Conservation (phyloP, 2,797 vertebrate species). For the Macropodus opercularis region DNA sequence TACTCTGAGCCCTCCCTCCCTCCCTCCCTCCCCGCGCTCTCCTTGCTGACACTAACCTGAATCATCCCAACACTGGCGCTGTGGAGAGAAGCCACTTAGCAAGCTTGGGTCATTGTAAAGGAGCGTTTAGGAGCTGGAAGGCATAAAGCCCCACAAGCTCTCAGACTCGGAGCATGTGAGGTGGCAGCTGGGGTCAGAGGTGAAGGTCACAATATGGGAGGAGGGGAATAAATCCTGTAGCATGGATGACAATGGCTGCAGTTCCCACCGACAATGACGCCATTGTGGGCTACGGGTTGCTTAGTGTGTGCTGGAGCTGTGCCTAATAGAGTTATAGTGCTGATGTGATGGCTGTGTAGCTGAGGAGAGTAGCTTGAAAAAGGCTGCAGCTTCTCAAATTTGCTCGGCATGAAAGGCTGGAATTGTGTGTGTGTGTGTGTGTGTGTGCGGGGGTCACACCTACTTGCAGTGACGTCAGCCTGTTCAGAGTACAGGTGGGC, state of each 20-base stretch:
- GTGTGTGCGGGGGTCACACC: conserved; percentile 24
- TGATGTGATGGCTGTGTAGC: conserved; percentile 73
- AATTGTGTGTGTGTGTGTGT: conserved; percentile 55
- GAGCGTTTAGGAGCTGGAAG: conserved; percentile 59
- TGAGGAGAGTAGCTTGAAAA: conserved; percentile 68
- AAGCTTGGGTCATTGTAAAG: conserved; percentile 62
- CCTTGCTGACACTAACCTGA: conserved; percentile 66
- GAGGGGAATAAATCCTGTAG: conserved; percentile 80
- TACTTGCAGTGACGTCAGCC: no score
- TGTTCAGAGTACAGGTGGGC: conserved; percentile 27
- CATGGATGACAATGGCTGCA: conserved; percentile 72
- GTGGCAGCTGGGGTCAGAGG: conserved; percentile 73
- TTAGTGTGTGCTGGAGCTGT: conserved; percentile 79
- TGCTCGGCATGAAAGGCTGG: conserved; percentile 69
- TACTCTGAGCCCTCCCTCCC: conserved; percentile 5
- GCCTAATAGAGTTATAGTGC: conserved; percentile 83
- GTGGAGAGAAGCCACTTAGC: conserved; percentile 69
- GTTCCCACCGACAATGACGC: conserved; percentile 78
- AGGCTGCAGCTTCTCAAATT: conserved; percentile 68
- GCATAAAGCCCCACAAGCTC: conserved; percentile 60
- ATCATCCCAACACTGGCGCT: conserved; percentile 57
- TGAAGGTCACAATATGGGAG: conserved; percentile 79
- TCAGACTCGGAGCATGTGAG: conserved; percentile 67
- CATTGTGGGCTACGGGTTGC: conserved; percentile 75
- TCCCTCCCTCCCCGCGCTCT: conserved; percentile 19